A percentile compares a stretch with the other conserved stretches of the same genome.
Conservation (phyloP, 2,888 invertebrate genomes). For the Diarsia mendica region DNA sequence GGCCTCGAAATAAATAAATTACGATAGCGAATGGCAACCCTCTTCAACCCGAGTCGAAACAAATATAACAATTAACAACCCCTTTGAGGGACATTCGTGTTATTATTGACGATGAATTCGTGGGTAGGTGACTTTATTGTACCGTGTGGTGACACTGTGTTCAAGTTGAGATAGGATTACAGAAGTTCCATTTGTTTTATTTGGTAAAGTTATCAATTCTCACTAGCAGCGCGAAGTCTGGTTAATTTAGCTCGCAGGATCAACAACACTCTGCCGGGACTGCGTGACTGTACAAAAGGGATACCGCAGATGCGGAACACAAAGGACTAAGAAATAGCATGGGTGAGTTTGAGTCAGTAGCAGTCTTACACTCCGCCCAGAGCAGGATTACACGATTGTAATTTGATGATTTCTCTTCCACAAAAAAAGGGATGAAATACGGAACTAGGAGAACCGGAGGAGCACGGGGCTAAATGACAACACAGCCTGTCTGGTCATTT, state of each 20-base stretch:
- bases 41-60: slow-evolving; percentile 78
- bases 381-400: too few relatives aligned
- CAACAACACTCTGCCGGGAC: too few relatives aligned
- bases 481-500: too few relatives aligned
- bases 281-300: too few relatives aligned
- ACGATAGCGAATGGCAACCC: slow-evolving; percentile 75
- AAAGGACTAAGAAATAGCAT: too few relatives aligned
- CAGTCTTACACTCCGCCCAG: too few relatives aligned
- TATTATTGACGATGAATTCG: slow-evolving; percentile 80
- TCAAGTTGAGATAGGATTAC: slow-evolving; percentile 5
- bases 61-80: slow-evolving; percentile 87
- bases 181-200: slow-evolving; percentile 13
- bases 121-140: slow-evolving; percentile 71
- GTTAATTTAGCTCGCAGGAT: neutral
- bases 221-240: neutral
- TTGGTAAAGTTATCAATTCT: slow-evolving; percentile 5
- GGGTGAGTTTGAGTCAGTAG: too few relatives aligned
- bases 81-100: slow-evolving; percentile 79
- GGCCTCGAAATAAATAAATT: slow-evolving; percentile 80
- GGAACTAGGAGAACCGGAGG: too few relatives aligned
- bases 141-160: slow-evolving; percentile 30
- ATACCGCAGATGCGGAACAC: too few relatives aligned
- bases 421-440: too few relatives aligned
- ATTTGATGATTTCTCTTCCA: too few relatives aligned
- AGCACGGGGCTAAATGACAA: too few relatives aligned